Percentiles rank a stretch among this genome's conserved stretches.
Evolutionary conservation across 2,888 invertebrate genomes (phyloP).

Genomic region (Ophraella communa): DNA sequence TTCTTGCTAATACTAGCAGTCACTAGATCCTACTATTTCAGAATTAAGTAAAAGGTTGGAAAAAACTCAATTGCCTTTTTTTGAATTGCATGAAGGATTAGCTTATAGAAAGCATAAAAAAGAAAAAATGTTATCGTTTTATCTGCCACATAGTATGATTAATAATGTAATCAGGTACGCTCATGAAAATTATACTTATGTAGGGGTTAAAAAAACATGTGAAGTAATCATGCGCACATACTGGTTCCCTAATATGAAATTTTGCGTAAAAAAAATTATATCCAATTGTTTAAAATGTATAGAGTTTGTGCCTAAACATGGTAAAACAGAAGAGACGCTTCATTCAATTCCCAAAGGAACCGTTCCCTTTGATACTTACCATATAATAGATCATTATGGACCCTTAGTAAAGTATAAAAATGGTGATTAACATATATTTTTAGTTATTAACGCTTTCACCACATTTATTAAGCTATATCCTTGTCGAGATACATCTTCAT

Average conservation of each 20-base stretch:
- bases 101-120: neutral
- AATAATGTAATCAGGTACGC: slow-evolving; percentile 1
- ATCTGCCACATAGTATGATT: neutral
- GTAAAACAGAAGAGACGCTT: slow-evolving; percentile 42
- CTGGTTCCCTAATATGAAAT: slow-evolving; percentile 49
- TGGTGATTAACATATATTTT: slow-evolving; percentile 42
- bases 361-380: neutral
- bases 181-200: slow-evolving; percentile 48
- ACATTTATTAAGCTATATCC: slow-evolving; percentile 41
- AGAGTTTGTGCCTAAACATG: slow-evolving; percentile 33
- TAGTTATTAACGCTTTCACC: slow-evolving; percentile 45
- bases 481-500: slow-evolving; percentile 35
- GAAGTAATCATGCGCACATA: slow-evolving; percentile 43
- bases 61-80: neutral
- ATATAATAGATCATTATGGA: slow-evolving; percentile 42
- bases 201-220: slow-evolving; percentile 47
- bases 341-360: neutral
- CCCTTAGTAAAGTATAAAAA: slow-evolving; percentile 36
- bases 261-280: slow-evolving; percentile 42
- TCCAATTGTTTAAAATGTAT: slow-evolving; percentile 48
- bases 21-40: too few relatives aligned
- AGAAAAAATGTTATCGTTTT: neutral
- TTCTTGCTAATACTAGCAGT: too few relatives aligned
- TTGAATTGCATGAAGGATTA: neutral
- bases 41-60: neutral